These are phyloP conservation scores for Pontoporia blainvillei DNA, from an alignment of 2,113 vertebrate genomes.

Conservation along the genomic window DNA sequence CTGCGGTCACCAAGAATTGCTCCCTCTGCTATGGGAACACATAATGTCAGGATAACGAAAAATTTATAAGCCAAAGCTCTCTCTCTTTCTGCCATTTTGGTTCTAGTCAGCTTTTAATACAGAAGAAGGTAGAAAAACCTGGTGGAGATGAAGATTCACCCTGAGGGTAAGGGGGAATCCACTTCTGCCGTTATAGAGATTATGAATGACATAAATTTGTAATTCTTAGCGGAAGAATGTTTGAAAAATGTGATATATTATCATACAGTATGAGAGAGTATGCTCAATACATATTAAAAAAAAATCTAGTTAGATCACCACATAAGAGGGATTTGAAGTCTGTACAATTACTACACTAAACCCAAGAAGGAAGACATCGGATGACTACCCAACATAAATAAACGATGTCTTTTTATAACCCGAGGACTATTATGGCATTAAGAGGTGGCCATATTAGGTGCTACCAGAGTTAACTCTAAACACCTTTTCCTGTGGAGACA, in stretches of 20 bases:
- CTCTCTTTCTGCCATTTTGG: neutral
- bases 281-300: neutral
- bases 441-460: neutral
- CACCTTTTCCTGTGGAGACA: neutral
- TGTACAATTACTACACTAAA: neutral
- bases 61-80: neutral
- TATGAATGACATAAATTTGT: neutral
- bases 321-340: fast-evolving
- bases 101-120: neutral
- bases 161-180: neutral
- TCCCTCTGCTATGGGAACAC: neutral
- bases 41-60: neutral
- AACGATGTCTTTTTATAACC: neutral
- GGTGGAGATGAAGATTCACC: neutral
- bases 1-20: neutral
- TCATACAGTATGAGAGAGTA: neutral
- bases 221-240: neutral
- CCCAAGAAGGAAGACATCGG: neutral
- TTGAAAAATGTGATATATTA: neutral
- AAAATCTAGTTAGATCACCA: neutral
- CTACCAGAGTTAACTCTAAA: constrained; percentile 45
- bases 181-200: neutral
- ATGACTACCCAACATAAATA: neutral
- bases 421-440: neutral
- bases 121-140: neutral